Evolutionary conservation across 2,113 vertebrate genomes (phyloP).

Genomic region (Oxyruncus cristatus): DNA sequence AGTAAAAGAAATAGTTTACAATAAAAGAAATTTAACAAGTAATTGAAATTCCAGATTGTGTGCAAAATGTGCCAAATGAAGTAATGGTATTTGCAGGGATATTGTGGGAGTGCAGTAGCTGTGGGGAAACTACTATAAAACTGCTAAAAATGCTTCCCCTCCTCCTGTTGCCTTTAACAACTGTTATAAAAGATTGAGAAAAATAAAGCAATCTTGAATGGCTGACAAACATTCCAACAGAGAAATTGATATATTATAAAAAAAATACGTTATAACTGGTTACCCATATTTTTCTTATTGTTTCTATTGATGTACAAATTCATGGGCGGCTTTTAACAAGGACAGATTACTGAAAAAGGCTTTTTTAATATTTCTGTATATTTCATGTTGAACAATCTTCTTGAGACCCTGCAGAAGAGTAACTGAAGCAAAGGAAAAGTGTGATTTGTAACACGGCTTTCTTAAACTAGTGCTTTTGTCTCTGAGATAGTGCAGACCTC

Average conservation of each 20-base stretch:
- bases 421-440: not conserved
- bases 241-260: not conserved
- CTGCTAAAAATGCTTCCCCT: not conserved
- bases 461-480: not conserved
- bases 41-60: conserved; percentile 59
- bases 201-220: conserved; percentile 5
- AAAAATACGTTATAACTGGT: not conserved
- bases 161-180: not conserved
- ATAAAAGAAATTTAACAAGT: conserved; percentile 34
- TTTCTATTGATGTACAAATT: not conserved
- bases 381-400: not conserved
- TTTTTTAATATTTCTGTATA: not conserved
- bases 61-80: conserved; percentile 35
- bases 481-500: not conserved
- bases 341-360: not conserved
- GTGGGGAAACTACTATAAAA: conserved; percentile 8
- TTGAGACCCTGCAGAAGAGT: not conserved
- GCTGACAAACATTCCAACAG: not conserved
- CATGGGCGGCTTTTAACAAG: not conserved
- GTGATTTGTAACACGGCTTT: not conserved
- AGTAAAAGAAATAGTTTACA: conserved; percentile 29
- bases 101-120: conserved; percentile 11
- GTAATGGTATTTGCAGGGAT: conserved; percentile 54
- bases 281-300: not conserved
- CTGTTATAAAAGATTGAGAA: not conserved